phyloP scores from a whole-genome alignment of 2,113 vertebrate genomes.

The Gavia stellata region DNA sequence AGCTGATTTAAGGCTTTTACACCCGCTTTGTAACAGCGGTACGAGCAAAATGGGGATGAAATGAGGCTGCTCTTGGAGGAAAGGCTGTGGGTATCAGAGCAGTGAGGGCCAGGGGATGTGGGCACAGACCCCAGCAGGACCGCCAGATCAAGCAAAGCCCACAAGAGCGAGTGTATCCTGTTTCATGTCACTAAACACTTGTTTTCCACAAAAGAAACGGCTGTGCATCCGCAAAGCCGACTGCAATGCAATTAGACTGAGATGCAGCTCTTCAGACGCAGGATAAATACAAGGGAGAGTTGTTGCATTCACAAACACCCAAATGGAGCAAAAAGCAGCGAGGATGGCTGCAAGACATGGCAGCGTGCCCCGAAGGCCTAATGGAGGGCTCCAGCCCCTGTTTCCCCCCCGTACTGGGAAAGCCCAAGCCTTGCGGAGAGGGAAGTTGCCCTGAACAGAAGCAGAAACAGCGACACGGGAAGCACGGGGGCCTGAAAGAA shows the following conservation, averaged over 20 bases:
- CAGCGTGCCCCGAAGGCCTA: background rate
- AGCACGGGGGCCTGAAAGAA: background rate
- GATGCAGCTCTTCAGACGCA: rapidly evolving
- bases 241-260: rapidly evolving
- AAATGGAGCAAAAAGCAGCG: background rate
- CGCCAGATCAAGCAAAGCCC: background rate
- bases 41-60: background rate
- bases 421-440: background rate
- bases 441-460: background rate
- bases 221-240: background rate
- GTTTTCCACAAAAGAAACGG: background rate
- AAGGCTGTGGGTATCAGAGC: background rate
- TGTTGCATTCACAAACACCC: background rate
- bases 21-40: rapidly evolving
- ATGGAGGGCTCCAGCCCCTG: background rate
- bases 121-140: background rate
- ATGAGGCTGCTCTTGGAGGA: background rate
- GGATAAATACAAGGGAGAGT: too few relatives aligned
- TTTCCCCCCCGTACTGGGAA: rapidly evolving
- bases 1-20: background rate
- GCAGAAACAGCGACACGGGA: background rate
- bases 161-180: rapidly evolving
- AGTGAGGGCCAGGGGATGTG: background rate
- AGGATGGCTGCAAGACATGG: rapidly evolving
- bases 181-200: background rate